Percentiles rank a stretch among this genome's conserved stretches.
phyloP scores from a whole-genome alignment of 2,797 vertebrate species.

The Anniella stebbinsi region DNA sequence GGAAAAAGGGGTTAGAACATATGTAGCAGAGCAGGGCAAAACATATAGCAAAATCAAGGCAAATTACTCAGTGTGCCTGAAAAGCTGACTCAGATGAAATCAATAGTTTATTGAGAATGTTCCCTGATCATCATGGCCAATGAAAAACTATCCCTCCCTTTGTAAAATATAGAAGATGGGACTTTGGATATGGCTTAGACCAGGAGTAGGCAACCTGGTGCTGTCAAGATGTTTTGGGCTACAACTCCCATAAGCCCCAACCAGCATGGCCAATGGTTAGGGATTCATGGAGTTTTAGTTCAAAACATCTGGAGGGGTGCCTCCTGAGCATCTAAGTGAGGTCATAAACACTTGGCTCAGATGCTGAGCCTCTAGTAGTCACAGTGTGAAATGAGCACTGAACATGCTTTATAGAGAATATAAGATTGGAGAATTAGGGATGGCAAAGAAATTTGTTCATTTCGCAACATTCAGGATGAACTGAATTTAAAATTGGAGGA shows the following conservation, averaged over 20 bases:
- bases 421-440: no score
- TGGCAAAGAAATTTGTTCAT: no score
- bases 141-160: conserved; percentile 1
- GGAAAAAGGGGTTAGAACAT: neutral
- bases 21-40: neutral
- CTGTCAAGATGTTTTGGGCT: no score
- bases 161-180: neutral
- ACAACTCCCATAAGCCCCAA: no score
- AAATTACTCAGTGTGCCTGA: neutral
- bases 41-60: neutral
- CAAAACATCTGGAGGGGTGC: no score
- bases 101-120: conserved; percentile 9
- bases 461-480: no score
- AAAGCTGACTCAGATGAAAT: neutral
- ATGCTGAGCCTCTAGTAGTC: neutral
- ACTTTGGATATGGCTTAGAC: neutral
- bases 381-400: neutral
- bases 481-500: no score
- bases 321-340: no score
- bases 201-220: no score
- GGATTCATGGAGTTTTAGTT: no score
- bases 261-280: no score
- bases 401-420: neutral
- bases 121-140: neutral
- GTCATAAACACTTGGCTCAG: neutral